phyloP scores from a whole-genome alignment of 2,113 vertebrate genomes.

The Pangasianodon hypophthalmus region DNA sequence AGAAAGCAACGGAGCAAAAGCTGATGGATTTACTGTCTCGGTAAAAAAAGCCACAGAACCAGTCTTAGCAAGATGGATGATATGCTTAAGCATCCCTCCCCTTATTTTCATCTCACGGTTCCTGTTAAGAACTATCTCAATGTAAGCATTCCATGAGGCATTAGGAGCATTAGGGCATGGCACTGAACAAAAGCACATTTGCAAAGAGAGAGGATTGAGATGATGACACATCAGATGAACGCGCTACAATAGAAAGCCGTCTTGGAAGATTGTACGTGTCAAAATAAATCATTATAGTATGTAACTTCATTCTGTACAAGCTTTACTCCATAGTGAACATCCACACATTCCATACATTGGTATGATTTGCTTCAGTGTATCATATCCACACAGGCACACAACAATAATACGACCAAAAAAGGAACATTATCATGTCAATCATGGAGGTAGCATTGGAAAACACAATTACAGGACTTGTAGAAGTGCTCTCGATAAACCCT shows the following conservation, averaged over 20 bases:
- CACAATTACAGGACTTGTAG: conserved; percentile 20
- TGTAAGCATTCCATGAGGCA: not conserved
- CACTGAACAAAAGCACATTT: conserved; percentile 22
- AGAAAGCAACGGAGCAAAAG: conserved; percentile 17
- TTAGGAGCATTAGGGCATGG: conserved; percentile 16
- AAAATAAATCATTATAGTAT: conserved; percentile 36
- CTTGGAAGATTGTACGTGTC: conserved; percentile 16
- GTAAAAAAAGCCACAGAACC: conserved; percentile 54
- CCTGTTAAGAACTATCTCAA: conserved; percentile 20
- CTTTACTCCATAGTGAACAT: conserved; percentile 23
- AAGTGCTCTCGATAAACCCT: conserved; percentile 29
- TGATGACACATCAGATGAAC: conserved; percentile 3
- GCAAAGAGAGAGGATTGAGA: not conserved
- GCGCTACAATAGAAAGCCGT: not conserved
- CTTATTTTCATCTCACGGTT: not conserved
- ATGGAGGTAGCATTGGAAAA: conserved; percentile 19
- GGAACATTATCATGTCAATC: conserved; percentile 38
- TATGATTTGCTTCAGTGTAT: conserved; percentile 31
- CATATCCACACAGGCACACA: conserved; percentile 27
- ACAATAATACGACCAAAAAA: not conserved
- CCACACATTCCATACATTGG: conserved; percentile 28
- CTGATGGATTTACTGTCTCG: conserved; percentile 51
- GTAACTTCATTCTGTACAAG: conserved; percentile 19
- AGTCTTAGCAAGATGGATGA: conserved; percentile 49
- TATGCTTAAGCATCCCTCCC: conserved; percentile 35